Percentiles rank a stretch among this genome's conserved stretches.
Evolutionary conservation across 2,797 vertebrate species (phyloP).

Genomic region (Euthynnus affinis): DNA sequence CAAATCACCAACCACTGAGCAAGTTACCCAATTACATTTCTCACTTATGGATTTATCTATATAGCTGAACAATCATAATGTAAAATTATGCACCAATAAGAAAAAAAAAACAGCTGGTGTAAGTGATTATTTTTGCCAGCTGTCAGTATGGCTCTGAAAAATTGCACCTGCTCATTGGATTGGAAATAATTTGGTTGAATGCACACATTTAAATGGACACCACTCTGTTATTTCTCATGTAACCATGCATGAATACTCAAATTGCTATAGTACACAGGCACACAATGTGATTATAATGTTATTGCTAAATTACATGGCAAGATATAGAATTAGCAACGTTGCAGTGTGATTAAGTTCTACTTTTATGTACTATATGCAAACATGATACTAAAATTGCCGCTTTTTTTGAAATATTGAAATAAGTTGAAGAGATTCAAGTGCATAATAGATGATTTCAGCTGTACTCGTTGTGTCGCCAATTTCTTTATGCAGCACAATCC

Average conservation of each 20-base stretch:
- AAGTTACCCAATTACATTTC: slow-evolving; percentile 4
- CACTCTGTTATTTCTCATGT: slow-evolving; percentile 28
- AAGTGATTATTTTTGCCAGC: slow-evolving; percentile 40
- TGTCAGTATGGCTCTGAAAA: slow-evolving; percentile 39
- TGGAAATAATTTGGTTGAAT: slow-evolving; percentile 39
- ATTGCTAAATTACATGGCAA: slow-evolving; percentile 22
- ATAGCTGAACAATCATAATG: slow-evolving; percentile 21
- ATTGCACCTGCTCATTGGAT: slow-evolving; percentile 37
- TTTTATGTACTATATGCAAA: slow-evolving; percentile 10
- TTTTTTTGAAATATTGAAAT: slow-evolving; percentile 26
- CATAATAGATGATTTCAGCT: slow-evolving; percentile 42
- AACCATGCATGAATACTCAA: slow-evolving; percentile 43
- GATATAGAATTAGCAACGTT: slow-evolving; percentile 1
- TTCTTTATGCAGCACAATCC: slow-evolving; percentile 34
- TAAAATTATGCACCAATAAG: slow-evolving; percentile 10
- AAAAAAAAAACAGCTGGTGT: slow-evolving; percentile 19
- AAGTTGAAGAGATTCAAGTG: slow-evolving; percentile 35
- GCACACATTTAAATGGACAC: slow-evolving; percentile 37
- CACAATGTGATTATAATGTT: slow-evolving; percentile 29
- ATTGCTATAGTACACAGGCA: background rate
- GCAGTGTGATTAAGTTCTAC: background rate
- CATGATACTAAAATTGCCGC: slow-evolving; percentile 16
- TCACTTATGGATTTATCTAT: slow-evolving; percentile 11
- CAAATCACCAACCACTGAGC: background rate
- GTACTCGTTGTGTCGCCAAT: slow-evolving; percentile 44